Base-by-base conservation (phyloP, 1,140 invertebrate genomes). In the Anadara kagoshimensis region DNA sequence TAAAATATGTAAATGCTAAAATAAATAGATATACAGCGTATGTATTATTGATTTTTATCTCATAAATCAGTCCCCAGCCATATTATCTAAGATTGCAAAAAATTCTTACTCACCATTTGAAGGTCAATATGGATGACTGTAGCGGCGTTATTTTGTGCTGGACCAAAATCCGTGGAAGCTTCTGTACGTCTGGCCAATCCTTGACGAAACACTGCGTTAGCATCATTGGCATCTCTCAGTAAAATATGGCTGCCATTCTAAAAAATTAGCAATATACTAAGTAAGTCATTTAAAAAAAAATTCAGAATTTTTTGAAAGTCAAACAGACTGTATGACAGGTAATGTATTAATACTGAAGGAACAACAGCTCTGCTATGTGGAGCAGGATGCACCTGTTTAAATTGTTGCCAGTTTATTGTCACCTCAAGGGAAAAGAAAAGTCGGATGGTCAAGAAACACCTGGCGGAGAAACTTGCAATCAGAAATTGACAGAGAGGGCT, bases 91-190 rank as follows among this genome's bases (percentile, higher is more conserved):
- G 29, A 36, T 36, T 16, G 0, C 53, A n/a, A 62, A 20, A 20
- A 51, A 10, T 36, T 36, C 4, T 18, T 54, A 76, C 80, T 73
- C 65, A 85, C 85, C 78, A 82, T 71, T 62, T 70, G 26, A 5
- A 85, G 67, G 29, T 85, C 80, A 45, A 86, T 69, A 36, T 80
- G 61, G 14, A 78, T 73, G 20, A 86, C 71, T 11, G 80, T 75
- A 24, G 83, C 78, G 45, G 82, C 71, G 73, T 84, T 71, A 45
- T 78, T 68, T 26, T 69, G 16, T 12, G 84, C 79, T 20, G 79
- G 84, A 47, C 85, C 83, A 76, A 76, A 83, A 56, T 84, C 85
- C 12, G 78, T 83, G 18, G 73, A 26, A 10, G 71, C 61, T 36
- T 81, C 75, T 18, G 81, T 83, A 44, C 78, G 62, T 41, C 84